A percentile compares a stretch with the other conserved stretches of the same genome.
Conservation (phyloP, 2,888 invertebrate species). For the Melitaea athalia region DNA sequence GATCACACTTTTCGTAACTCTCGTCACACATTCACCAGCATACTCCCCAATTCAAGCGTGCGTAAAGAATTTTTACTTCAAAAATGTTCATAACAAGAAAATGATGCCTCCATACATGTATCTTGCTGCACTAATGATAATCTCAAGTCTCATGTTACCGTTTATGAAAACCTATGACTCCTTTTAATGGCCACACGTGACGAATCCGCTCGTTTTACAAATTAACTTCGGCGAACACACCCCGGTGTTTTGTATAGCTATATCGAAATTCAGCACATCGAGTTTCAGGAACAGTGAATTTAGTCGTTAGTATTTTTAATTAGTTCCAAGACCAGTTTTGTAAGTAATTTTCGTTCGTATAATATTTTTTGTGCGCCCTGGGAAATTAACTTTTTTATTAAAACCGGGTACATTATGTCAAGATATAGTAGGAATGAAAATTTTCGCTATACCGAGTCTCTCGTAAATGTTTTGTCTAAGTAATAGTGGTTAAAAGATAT, state of each 20-base stretch:
- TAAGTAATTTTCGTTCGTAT: slow-evolving; percentile 18
- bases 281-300: slow-evolving; percentile 24
- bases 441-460: slow-evolving; percentile 13
- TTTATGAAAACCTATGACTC: slow-evolving; percentile 17
- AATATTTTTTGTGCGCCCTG: slow-evolving; percentile 17
- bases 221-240: slow-evolving; percentile 20
- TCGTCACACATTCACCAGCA: too few species aligned
- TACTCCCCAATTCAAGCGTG: too few species aligned
- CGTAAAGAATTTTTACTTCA: too few species aligned
- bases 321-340: slow-evolving; percentile 26
- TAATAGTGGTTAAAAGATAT: background rate
- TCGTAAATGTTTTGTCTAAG: slow-evolving; percentile 8
- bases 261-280: slow-evolving; percentile 21
- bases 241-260: background rate
- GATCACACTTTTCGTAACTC: too few species aligned
- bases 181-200: slow-evolving; percentile 11
- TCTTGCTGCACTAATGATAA: slow-evolving; percentile 14
- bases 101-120: background rate
- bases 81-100: background rate
- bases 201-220: slow-evolving; percentile 17
- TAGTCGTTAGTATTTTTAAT: slow-evolving; percentile 28
- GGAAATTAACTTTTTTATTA: slow-evolving; percentile 27
- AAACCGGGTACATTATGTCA: slow-evolving; percentile 17
- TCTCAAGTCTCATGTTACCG: slow-evolving; percentile 13
- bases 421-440: slow-evolving; percentile 17